These are phyloP conservation scores for Cerceris ruficornis DNA, from an alignment of 2,888 invertebrate species.

Conservation along the genomic window DNA sequence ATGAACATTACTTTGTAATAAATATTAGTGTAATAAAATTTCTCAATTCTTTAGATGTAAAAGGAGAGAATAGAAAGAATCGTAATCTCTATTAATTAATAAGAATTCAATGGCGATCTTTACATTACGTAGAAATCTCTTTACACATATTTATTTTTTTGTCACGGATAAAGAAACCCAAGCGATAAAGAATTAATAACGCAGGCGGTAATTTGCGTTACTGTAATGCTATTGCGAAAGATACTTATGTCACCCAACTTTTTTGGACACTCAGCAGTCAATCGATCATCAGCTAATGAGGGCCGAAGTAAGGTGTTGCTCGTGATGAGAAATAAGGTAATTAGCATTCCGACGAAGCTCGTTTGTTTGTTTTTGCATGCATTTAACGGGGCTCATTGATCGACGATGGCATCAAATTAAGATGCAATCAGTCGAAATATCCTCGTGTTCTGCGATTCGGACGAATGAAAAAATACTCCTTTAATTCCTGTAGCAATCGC, in stretches of 20 bases:
- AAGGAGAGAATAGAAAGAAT: background rate
- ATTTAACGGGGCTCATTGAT: conserved; percentile 36
- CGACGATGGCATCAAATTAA: conserved; percentile 46
- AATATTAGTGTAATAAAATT: too few relatives aligned
- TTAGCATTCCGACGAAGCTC: conserved; percentile 61
- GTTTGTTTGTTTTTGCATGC: conserved; percentile 9
- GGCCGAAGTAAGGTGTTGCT: conserved; percentile 48
- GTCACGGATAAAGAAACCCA: background rate
- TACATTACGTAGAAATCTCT: background rate
- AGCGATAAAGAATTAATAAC: conserved; percentile 19
- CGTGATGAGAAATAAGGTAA: conserved; percentile 66
- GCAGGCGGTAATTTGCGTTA: conserved; percentile 46
- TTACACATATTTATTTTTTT: background rate
- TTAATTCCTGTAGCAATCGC: too few relatives aligned
- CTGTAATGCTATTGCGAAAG: conserved; percentile 23
- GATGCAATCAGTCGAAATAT: conserved; percentile 41
- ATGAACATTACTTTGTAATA: too few relatives aligned
- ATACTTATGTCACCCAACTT: conserved; percentile 52
- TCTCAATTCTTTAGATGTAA: background rate
- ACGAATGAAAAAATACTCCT: background rate
- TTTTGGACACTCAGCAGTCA: conserved; percentile 40
- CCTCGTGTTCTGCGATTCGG: conserved; percentile 25
- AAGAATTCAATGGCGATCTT: too few relatives aligned
- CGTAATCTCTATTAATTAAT: too few relatives aligned
- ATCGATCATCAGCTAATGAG: conserved; percentile 69